Evolutionary conservation across 2,888 invertebrate species (phyloP).

Genomic region (Nymphalis polychloros): DNA sequence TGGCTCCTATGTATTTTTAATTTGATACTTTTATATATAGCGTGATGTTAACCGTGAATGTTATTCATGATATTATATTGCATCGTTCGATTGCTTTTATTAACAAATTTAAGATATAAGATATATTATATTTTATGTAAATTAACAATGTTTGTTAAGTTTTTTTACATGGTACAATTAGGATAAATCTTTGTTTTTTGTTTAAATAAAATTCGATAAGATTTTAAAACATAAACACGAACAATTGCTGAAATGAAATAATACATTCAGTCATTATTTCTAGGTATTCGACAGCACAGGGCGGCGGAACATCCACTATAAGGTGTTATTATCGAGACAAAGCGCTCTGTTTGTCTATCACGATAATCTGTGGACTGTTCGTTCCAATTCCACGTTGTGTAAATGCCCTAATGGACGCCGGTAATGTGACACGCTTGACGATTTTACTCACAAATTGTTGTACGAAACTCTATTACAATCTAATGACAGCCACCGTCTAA

Average conservation of each 20-base stretch:
- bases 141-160: too few relatives aligned
- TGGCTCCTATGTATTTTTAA: constrained; percentile 16
- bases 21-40: constrained; percentile 48
- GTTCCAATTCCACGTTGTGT: constrained; percentile 81
- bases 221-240: constrained; percentile 18
- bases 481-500: constrained; percentile 80
- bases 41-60: constrained; percentile 38
- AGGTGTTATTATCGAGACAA: constrained; percentile 76
- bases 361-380: constrained; percentile 79
- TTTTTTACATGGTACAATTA: too few relatives aligned
- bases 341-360: constrained; percentile 78
- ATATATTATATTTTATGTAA: too few relatives aligned
- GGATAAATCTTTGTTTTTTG: not conserved
- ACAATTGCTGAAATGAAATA: constrained; percentile 12
- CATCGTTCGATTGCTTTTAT: too few relatives aligned
- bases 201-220: not conserved
- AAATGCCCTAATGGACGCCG: constrained; percentile 79
- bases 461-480: constrained; percentile 81
- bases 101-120: too few relatives aligned
- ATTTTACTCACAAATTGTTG: constrained; percentile 81
- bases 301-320: constrained; percentile 60
- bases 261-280: constrained; percentile 47
- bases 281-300: constrained; percentile 42
- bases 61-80: too few relatives aligned
- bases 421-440: constrained; percentile 83